phyloP scores from a whole-genome alignment of 2,888 invertebrate species.

The Herminia tarsipennalis region DNA sequence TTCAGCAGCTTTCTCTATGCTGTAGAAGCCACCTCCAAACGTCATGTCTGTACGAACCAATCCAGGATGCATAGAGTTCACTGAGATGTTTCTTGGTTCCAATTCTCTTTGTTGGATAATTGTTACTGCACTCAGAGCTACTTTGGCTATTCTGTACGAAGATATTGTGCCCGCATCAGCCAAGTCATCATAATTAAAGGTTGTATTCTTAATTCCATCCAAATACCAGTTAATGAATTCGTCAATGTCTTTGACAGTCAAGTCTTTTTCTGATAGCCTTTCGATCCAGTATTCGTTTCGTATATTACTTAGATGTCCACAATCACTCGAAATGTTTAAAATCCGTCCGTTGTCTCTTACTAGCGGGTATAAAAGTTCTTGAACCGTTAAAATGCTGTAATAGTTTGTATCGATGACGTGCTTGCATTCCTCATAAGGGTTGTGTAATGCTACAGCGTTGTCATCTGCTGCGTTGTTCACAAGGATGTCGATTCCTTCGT shows the following conservation, averaged over 20 bases:
- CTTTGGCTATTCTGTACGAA: constrained; percentile 75
- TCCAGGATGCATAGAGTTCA: constrained; percentile 76
- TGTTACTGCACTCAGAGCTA: constrained; percentile 71
- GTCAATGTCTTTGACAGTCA: constrained; percentile 65
- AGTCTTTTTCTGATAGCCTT: constrained; percentile 55
- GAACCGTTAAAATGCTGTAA: constrained; percentile 65
- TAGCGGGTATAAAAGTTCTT: constrained; percentile 87
- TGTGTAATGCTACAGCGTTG: constrained; percentile 69
- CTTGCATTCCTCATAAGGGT: constrained; percentile 73
- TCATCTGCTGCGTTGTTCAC: constrained; percentile 90
- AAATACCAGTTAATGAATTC: constrained; percentile 74
- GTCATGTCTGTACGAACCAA: constrained; percentile 73
- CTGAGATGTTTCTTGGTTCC: constrained; percentile 70
- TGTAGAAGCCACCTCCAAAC: constrained; percentile 82
- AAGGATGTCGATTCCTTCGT: constrained; percentile 89
- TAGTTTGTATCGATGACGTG: constrained; percentile 72
- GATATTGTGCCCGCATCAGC: constrained; percentile 76
- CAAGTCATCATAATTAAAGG: constrained; percentile 70
- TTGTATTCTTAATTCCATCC: constrained; percentile 70
- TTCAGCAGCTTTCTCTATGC: constrained; percentile 86
- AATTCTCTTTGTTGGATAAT: constrained; percentile 68
- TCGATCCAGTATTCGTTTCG: constrained; percentile 68
- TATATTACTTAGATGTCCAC: constrained; percentile 75
- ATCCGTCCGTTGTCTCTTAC: constrained; percentile 89
- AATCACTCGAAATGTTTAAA: constrained; percentile 88